These are phyloP conservation scores for Acleris sparsana DNA, from an alignment of 2,888 invertebrate genomes.

Conservation along the genomic window DNA sequence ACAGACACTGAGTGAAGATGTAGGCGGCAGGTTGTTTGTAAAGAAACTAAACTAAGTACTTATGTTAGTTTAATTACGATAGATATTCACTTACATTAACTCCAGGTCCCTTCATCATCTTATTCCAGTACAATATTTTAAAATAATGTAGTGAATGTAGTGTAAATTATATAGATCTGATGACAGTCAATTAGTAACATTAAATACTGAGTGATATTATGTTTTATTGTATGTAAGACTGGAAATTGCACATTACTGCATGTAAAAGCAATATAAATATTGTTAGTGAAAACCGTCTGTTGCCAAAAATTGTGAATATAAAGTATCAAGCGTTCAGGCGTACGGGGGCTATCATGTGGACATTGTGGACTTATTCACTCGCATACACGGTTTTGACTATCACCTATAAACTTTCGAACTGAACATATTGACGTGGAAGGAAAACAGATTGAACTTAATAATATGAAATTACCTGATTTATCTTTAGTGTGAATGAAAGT, in stretches of 20 bases:
- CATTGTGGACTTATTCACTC: too few species aligned
- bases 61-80: conserved; percentile 21
- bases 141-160: conserved; percentile 10
- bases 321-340: neutral
- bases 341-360: too few species aligned
- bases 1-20: too few species aligned
- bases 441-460: too few species aligned
- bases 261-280: conserved; percentile 23
- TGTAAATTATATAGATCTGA: conserved; percentile 30
- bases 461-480: too few species aligned
- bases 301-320: neutral
- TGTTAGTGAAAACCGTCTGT: neutral
- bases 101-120: too few species aligned
- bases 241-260: conserved; percentile 1
- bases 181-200: conserved; percentile 24
- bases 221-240: conserved; percentile 16
- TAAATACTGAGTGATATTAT: conserved; percentile 15
- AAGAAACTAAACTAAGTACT: conserved; percentile 29
- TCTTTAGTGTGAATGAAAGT: too few species aligned
- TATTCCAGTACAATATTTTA: neutral
- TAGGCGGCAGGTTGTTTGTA: neutral
- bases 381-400: too few species aligned
- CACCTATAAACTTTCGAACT: too few species aligned
- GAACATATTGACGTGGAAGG: too few species aligned
- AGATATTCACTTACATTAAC: neutral